These are phyloP conservation scores for Stictocephala bisonia DNA, from an alignment of 2,888 invertebrate genomes.

Conservation along the genomic window DNA sequence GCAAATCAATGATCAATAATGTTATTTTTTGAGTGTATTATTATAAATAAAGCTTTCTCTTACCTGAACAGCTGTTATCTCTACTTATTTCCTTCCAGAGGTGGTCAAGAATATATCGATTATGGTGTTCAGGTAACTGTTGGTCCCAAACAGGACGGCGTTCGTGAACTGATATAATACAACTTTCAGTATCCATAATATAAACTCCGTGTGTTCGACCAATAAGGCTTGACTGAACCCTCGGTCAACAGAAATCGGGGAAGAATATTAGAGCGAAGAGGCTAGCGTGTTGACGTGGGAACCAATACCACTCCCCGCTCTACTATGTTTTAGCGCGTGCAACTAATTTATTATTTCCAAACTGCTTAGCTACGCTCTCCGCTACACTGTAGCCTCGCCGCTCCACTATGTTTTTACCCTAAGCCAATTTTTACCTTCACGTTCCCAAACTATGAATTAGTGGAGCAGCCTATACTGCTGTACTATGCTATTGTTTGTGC, in stretches of 20 bases:
- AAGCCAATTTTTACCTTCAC: no score
- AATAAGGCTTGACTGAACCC: conserved; percentile 18
- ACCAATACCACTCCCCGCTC: conserved; percentile 11
- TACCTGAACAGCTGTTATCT: conserved; percentile 16
- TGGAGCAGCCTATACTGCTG: no score
- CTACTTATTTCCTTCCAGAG: conserved; percentile 15
- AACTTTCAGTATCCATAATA: conserved; percentile 16
- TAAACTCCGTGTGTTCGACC: background rate
- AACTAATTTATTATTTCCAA: background rate
- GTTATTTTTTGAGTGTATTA: conserved; percentile 20
- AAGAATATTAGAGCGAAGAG: background rate
- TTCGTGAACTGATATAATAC: conserved; percentile 14
- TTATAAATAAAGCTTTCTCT: conserved; percentile 4
- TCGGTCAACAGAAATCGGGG: conserved; percentile 5
- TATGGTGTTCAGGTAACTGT: conserved; percentile 6
- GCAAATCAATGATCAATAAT: conserved; percentile 2
- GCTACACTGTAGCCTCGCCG: conserved; percentile 11
- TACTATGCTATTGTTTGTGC: no score
- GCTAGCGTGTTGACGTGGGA: conserved; percentile 14
- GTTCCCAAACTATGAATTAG: no score
- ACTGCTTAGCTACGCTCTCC: conserved; percentile 1
- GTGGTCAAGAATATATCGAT: conserved; percentile 1
- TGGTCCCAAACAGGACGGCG: conserved; percentile 32
- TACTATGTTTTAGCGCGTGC: background rate
- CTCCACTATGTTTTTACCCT: conserved; percentile 18